These are phyloP conservation scores for Romanogobio albipinnatus DNA, from an alignment of 2,113 vertebrate species.

Conservation along the genomic window DNA sequence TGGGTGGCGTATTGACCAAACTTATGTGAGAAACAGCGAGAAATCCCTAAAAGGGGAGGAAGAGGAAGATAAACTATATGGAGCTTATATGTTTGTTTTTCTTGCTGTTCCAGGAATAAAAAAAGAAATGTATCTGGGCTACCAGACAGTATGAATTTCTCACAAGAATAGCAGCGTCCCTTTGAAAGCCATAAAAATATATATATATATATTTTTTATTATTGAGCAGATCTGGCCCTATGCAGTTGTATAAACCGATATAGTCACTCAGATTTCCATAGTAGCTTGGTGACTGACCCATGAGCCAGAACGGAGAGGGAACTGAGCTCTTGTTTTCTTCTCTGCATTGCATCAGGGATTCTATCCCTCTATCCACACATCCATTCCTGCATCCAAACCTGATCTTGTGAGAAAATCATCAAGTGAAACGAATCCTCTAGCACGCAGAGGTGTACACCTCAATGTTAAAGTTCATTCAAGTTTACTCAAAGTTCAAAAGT, in stretches of 20 bases:
- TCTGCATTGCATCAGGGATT: neutral
- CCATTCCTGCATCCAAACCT: neutral
- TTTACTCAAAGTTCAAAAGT: neutral
- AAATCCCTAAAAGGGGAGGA: neutral
- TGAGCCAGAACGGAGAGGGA: neutral
- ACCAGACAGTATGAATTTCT: neutral
- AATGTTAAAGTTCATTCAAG: neutral
- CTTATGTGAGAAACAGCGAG: neutral
- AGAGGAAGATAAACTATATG: neutral
- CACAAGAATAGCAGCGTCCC: neutral
- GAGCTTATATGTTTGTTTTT: neutral
- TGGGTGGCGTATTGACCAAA: neutral
- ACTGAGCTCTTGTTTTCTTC: neutral
- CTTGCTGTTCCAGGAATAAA: neutral
- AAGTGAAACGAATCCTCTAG: neutral
- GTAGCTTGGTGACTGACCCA: neutral
- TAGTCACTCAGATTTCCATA: neutral
- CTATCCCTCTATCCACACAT: neutral
- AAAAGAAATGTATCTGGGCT: neutral
- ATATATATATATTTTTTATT: neutral
- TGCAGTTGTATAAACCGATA: constrained; percentile 7
- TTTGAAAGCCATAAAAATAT: neutral
- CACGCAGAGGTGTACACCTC: neutral
- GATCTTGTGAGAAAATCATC: neutral
- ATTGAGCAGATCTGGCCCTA: neutral